phyloP scores from a whole-genome alignment of 35 echinoderm and acorn worm genomes.

The Heliocidaris tuberculata region DNA sequence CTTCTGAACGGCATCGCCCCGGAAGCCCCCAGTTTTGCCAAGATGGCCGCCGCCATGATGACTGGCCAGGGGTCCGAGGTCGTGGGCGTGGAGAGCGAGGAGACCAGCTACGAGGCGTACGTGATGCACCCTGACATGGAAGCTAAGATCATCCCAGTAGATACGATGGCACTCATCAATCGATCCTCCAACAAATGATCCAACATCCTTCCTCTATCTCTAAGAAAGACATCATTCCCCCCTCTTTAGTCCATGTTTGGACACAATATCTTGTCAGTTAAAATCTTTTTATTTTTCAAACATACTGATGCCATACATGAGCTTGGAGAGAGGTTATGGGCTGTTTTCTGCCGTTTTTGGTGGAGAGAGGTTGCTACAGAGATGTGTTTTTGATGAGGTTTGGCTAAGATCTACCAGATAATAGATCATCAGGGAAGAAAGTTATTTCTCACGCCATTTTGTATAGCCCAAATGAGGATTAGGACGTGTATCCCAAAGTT shows the following conservation, averaged over 20 bases:
- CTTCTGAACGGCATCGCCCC: conserved; percentile 20
- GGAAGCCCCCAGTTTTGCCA: conserved; percentile 6
- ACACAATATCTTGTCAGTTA: not conserved
- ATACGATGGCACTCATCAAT: conserved; percentile 41
- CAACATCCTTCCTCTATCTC: not conserved
- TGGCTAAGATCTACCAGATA: not conserved
- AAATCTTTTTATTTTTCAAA: not conserved
- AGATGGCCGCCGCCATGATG: conserved; percentile 35
- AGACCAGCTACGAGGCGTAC: not conserved
- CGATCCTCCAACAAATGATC: conserved; percentile 33
- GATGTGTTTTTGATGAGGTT: not conserved
- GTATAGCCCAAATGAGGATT: not conserved
- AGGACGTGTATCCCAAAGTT: not conserved
- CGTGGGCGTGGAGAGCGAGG: conserved; percentile 21
- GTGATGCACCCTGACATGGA: conserved; percentile 39
- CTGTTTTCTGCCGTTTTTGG: not conserved
- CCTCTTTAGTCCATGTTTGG: not conserved
- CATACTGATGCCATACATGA: not conserved
- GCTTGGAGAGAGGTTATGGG: not conserved
- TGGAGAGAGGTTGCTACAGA: not conserved
- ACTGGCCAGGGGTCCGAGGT: not conserved
- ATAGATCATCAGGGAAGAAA: not conserved
- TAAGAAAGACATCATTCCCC: not conserved
- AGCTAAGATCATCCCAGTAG: conserved; percentile 38
- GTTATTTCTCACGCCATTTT: not conserved